Evolutionary conservation across 2,113 vertebrate species (phyloP).

Genomic region (Saiga tatarica): DNA sequence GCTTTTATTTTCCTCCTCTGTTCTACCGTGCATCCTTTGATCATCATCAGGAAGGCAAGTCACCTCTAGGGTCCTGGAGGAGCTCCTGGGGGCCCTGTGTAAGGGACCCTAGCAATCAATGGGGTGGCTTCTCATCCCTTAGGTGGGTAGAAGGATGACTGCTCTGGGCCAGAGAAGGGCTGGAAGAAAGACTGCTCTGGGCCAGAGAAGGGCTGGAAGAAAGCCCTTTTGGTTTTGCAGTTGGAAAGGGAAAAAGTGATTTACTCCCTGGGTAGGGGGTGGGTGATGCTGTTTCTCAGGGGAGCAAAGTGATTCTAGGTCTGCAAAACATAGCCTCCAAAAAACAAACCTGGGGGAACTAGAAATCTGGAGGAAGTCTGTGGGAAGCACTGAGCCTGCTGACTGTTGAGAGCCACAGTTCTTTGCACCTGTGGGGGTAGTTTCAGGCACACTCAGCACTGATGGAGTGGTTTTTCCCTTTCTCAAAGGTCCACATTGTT

Average conservation of each 20-base stretch:
- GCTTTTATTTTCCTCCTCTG: conserved; percentile 7
- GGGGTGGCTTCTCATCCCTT: neutral
- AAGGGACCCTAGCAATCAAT: neutral
- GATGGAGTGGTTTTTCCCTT: neutral
- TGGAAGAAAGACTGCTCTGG: neutral
- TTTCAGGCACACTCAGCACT: neutral
- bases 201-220: neutral
- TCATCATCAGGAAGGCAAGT: neutral
- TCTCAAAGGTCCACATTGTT: neutral
- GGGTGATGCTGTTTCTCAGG: neutral
- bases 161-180: neutral
- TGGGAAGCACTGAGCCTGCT: neutral
- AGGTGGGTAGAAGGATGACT: too few species aligned
- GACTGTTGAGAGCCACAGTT: neutral
- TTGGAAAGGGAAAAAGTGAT: neutral
- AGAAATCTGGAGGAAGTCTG: neutral
- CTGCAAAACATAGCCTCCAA: neutral
- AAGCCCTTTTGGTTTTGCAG: neutral
- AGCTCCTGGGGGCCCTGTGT: neutral
- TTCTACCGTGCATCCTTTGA: neutral
- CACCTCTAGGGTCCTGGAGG: neutral
- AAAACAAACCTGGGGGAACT: neutral
- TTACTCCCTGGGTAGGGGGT: neutral
- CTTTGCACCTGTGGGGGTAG: neutral
- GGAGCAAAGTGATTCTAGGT: neutral